phyloP scores from a whole-genome alignment of 2,797 vertebrate genomes.

The Bufotes viridis region DNA sequence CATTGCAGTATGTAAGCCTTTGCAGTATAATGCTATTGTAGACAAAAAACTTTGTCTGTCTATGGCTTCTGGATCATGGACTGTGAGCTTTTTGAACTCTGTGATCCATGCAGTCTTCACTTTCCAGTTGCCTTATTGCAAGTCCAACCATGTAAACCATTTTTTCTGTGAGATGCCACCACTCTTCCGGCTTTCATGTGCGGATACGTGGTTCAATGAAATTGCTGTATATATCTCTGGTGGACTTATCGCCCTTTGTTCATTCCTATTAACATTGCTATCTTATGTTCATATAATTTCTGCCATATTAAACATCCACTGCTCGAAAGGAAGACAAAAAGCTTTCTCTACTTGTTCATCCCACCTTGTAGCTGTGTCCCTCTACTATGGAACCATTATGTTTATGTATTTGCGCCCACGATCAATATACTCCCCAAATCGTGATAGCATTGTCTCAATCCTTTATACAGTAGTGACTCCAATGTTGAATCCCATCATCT shows the following conservation, averaged over 20 bases:
- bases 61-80: slow-evolving; percentile 25
- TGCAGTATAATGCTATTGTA: slow-evolving; percentile 22
- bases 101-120: slow-evolving; percentile 15
- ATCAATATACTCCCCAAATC: slow-evolving; percentile 16
- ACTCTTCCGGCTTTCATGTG: slow-evolving; percentile 34
- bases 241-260: slow-evolving; percentile 5
- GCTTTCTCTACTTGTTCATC: slow-evolving; percentile 39
- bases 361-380: slow-evolving; percentile 23
- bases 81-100: slow-evolving; percentile 13
- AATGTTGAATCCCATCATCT: slow-evolving; percentile 47
- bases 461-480: slow-evolving; percentile 40
- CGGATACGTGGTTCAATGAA: slow-evolving; percentile 29
- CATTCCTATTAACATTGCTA: slow-evolving; percentile 14
- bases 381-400: slow-evolving; percentile 43
- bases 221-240: slow-evolving; percentile 16
- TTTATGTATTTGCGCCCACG: slow-evolving; percentile 36
- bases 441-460: slow-evolving; percentile 21
- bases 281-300: slow-evolving; percentile 31
- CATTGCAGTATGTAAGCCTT: slow-evolving; percentile 30
- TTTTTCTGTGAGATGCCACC: slow-evolving; percentile 46
- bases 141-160: slow-evolving; percentile 21
- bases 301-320: slow-evolving; percentile 4
- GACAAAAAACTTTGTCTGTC: background rate
- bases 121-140: slow-evolving; percentile 33
- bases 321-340: background rate